A percentile compares a stretch with the other conserved stretches of the same genome.
These are phyloP conservation scores for Erpobdella octoculata DNA, from an alignment of 2,888 invertebrate genomes.

Conservation along the genomic window DNA sequence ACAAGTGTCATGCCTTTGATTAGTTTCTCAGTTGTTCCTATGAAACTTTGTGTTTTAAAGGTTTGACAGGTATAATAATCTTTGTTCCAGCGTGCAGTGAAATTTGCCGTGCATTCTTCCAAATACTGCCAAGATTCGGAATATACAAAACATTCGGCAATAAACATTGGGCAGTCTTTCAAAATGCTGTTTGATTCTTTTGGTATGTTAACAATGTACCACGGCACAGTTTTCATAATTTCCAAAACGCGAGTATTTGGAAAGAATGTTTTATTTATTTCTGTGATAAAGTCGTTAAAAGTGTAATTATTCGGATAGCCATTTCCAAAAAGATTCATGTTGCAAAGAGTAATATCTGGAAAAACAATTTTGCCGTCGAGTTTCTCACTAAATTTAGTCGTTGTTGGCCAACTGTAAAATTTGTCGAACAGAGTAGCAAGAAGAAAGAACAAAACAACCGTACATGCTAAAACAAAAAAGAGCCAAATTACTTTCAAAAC, in stretches of 20 bases:
- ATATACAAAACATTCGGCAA: neutral
- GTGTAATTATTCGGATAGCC: neutral
- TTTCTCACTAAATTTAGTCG: constrained; percentile 13
- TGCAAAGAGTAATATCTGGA: constrained; percentile 18
- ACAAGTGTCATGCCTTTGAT: constrained; percentile 17
- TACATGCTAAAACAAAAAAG: neutral
- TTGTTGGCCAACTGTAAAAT: constrained; percentile 20
- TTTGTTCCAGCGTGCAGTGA: neutral
- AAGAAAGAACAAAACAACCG: constrained; percentile 6
- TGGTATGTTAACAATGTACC: neutral
- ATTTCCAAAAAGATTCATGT: neutral
- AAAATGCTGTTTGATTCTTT: neutral
- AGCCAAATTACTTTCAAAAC: constrained; percentile 15
- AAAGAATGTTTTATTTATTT: neutral
- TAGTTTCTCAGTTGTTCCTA: neutral
- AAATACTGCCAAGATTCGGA: neutral
- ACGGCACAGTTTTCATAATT: neutral
- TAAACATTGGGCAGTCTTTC: neutral
- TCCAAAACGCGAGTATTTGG: neutral
- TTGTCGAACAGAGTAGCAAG: neutral
- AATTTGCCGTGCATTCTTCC: neutral
- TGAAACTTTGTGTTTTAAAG: neutral
- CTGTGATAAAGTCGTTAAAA: neutral
- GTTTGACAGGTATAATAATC: constrained; percentile 9
- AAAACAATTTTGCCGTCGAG: constrained; percentile 2